Percentiles rank a stretch among this genome's conserved stretches.
phyloP scores from a whole-genome alignment of 2,888 invertebrate genomes.

The Heliconius erato region DNA sequence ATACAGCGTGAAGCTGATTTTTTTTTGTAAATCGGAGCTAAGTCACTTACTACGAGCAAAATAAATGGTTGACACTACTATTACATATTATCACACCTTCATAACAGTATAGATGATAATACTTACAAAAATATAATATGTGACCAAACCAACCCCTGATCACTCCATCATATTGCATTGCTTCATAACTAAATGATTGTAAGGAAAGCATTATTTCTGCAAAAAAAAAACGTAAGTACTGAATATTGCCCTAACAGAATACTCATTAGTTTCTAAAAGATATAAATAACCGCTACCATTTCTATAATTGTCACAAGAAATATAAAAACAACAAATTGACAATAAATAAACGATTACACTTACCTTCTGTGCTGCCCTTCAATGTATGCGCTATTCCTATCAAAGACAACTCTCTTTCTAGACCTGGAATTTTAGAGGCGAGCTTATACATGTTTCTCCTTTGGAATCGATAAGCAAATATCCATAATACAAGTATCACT shows the following conservation, averaged over 20 bases:
- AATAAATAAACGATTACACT: conserved; percentile 40
- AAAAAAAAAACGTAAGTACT: conserved; percentile 44
- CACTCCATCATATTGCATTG: conserved; percentile 67
- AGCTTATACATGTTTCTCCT: conserved; percentile 69
- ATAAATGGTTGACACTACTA: no score
- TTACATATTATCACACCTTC: no score
- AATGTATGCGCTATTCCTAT: conserved; percentile 68
- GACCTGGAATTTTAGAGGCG: conserved; percentile 60
- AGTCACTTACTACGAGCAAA: no score
- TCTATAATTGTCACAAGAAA: neutral
- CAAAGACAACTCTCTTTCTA: conserved; percentile 60
- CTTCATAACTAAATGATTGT: conserved; percentile 64
- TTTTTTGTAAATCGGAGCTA: no score
- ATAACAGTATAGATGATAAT: neutral
- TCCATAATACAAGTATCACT: conserved; percentile 59
- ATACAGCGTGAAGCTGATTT: no score
- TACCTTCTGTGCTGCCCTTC: conserved; percentile 68
- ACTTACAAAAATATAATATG: conserved; percentile 66
- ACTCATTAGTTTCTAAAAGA: neutral
- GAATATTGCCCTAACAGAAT: neutral
- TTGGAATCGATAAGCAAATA: conserved; percentile 61
- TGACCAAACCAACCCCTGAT: conserved; percentile 71
- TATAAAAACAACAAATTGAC: neutral
- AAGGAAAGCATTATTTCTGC: conserved; percentile 73
- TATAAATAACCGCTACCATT: neutral